These are phyloP conservation scores for Catocala nupta DNA, from an alignment of 2,888 invertebrate species.

Conservation along the genomic window DNA sequence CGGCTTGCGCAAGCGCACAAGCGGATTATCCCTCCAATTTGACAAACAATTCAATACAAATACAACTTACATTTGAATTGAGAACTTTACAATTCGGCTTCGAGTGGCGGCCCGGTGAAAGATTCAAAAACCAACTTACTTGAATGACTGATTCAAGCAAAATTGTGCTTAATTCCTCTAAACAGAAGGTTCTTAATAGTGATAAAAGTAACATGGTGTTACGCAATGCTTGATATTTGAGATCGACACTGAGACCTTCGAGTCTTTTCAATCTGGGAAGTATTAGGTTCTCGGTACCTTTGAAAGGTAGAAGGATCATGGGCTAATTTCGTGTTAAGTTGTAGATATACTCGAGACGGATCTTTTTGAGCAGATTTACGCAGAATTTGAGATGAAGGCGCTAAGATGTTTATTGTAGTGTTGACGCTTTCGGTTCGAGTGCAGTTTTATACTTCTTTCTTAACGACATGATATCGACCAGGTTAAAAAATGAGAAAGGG, in stretches of 20 bases:
- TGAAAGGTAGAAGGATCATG: conserved; percentile 53
- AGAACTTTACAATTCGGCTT: conserved; percentile 70
- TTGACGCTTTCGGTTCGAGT: conserved; percentile 16
- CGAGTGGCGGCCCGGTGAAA: conserved; percentile 63
- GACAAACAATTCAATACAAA: conserved; percentile 67
- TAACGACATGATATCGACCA: too few relatives aligned
- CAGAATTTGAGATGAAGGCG: conserved; percentile 38
- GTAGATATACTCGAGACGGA: conserved; percentile 31
- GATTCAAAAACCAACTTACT: conserved; percentile 32
- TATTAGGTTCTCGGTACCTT: conserved; percentile 59
- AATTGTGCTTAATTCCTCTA: conserved; percentile 21
- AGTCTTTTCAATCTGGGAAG: conserved; percentile 47
- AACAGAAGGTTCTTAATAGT: conserved; percentile 29
- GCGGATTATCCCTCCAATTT: conserved; percentile 76
- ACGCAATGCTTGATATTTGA: conserved; percentile 57
- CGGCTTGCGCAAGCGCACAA: conserved; percentile 65
- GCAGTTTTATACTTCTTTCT: too few relatives aligned
- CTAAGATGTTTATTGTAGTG: conserved; percentile 40
- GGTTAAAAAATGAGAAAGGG: too few relatives aligned
- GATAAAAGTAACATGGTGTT: conserved; percentile 22
- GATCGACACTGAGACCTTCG: conserved; percentile 62
- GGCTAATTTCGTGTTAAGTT: conserved; percentile 57
- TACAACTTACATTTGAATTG: conserved; percentile 52
- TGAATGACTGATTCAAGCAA: conserved; percentile 12
- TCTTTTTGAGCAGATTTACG: conserved; percentile 36